These are phyloP conservation scores for Formica selysi DNA, from an alignment of 1,140 invertebrate species.

Conservation along the genomic window DNA sequence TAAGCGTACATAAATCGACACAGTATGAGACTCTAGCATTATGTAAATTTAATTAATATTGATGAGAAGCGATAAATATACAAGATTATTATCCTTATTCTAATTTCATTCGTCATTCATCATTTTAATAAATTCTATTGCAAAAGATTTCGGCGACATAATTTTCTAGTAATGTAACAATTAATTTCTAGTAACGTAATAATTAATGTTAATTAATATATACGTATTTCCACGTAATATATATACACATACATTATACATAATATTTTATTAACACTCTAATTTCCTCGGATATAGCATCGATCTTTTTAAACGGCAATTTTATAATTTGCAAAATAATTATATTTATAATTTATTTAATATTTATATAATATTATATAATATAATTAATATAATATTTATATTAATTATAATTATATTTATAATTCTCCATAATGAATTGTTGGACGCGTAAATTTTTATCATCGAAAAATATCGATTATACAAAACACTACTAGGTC, in stretches of 20 bases:
- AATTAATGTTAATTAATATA: too few relatives aligned
- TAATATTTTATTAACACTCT: neutral
- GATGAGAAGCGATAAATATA: too few relatives aligned
- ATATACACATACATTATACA: neutral
- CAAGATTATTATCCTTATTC: neutral
- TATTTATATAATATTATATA: too few relatives aligned
- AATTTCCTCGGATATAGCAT: neutral
- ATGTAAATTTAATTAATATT: constrained; percentile 2
- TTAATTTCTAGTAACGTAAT: too few relatives aligned
- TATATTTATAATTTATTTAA: neutral
- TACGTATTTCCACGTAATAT: neutral
- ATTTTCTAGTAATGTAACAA: too few relatives aligned
- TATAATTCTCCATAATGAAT: too few relatives aligned
- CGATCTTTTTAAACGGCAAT: neutral
- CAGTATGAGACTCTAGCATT: neutral
- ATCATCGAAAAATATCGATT: neutral
- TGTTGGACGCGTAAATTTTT: neutral
- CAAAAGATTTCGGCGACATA: too few relatives aligned
- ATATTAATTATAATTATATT: too few relatives aligned
- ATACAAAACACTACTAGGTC: neutral
- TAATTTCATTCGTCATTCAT: neutral
- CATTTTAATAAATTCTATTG: neutral
- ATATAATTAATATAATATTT: too few relatives aligned
- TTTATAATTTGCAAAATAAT: neutral
- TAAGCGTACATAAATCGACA: neutral